Percentiles rank a stretch among this genome's conserved stretches.
phyloP scores from a whole-genome alignment of 2,888 invertebrate genomes.

The Onchidella celtica region DNA sequence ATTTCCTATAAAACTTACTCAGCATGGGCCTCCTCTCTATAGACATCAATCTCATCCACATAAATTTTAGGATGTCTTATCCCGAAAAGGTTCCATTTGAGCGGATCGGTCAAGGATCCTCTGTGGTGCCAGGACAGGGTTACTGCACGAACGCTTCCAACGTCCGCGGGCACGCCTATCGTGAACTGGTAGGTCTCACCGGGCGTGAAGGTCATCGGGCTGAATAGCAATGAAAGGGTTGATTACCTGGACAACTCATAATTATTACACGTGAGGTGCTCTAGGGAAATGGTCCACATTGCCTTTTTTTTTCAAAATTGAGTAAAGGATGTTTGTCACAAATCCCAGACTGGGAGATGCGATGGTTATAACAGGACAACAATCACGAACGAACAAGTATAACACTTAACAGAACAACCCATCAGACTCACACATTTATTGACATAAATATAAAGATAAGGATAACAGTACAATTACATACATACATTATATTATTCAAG shows the following conservation, averaged over 20 bases:
- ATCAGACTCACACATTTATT: too few relatives aligned
- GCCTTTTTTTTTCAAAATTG: too few relatives aligned
- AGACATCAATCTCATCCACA: slow-evolving; percentile 53
- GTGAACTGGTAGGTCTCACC: slow-evolving; percentile 64
- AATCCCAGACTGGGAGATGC: too few relatives aligned
- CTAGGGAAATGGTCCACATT: too few relatives aligned
- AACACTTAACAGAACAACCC: too few relatives aligned
- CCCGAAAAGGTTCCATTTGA: slow-evolving; percentile 58
- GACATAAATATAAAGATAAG: too few relatives aligned
- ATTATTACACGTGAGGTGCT: too few relatives aligned
- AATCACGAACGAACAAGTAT: too few relatives aligned
- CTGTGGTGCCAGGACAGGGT: slow-evolving; percentile 57
- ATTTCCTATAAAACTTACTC: slow-evolving; percentile 21
- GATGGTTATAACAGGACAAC: too few relatives aligned
- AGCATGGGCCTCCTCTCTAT: neutral
- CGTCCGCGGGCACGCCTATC: slow-evolving; percentile 57
- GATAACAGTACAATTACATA: too few relatives aligned
- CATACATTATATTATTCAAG: too few relatives aligned
- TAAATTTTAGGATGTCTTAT: slow-evolving; percentile 57
- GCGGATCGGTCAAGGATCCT: slow-evolving; percentile 50
- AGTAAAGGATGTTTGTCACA: too few relatives aligned
- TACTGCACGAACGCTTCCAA: slow-evolving; percentile 59
- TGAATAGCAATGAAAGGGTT: neutral
- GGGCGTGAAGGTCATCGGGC: slow-evolving; percentile 53
- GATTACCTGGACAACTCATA: neutral